Base-by-base conservation (phyloP, 37 sponge, comb jelly and placozoan species). In the Oopsacas minuta region DNA sequence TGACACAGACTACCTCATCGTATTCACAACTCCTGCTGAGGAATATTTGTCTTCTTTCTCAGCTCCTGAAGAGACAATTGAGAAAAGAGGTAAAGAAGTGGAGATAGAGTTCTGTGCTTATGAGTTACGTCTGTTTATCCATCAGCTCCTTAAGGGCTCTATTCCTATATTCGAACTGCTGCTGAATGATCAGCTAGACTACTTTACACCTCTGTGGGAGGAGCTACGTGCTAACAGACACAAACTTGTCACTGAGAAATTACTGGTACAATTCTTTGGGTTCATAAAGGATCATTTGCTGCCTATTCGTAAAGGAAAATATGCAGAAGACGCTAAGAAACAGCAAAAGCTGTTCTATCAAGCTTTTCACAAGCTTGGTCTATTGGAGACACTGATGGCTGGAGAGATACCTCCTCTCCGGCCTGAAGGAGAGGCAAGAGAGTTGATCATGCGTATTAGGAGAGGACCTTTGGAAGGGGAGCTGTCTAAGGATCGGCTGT, bases 111-210 rank as follows among this genome's bases (percentile, higher is more conserved):
- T 84, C 20, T 87, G 86, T 39, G 91, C 89, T 25, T 91, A 91
- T 37, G 91, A 91, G 42, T 85, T 85, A 17, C 49, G 91, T 23
- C 88, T 89, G 53, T 87, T 89, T 81, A 89, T 87, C 82, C 88
- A 91, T 39, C 87, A 89, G 89, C 86, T 91, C 8, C 87, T 91
- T 32, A 91, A 91, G 84, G 91, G 91, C 83, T 89, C 91, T 36
- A 87, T 91, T 32, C 88, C 88, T 82, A 88, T 89, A 23, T 81
- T 91, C 38, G 91, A 91, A 52, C 87, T 91, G 37, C 37, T 52
- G 75, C 75, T 61, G 75, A 61, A 61, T 12, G 75, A 61, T 12
- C 28, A 61, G 75, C 75, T 61, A 34, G 75, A 61, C 75, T 61
- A 61, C 75, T 25, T 34, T 3, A 34, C 75, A 5, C 75, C 75